Percentiles rank a stretch among this genome's conserved stretches.
Evolutionary conservation across 2,113 vertebrate genomes (phyloP).

Genomic region (Amphiprion percula): DNA sequence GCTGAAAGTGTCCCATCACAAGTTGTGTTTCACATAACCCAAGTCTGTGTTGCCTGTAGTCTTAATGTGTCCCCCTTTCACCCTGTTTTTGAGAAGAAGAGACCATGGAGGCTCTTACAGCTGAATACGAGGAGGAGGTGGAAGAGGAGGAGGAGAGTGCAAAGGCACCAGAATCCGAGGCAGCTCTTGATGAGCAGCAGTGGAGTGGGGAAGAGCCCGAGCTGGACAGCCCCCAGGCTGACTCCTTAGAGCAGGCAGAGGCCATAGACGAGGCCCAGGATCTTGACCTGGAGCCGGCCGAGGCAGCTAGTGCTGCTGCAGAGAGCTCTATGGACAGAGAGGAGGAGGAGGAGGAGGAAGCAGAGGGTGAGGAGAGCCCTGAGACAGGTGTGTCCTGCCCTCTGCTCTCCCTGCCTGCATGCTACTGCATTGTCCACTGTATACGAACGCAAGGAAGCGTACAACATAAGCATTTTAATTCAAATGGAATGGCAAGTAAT

Average conservation of each 20-base stretch:
- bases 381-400: conserved; percentile 93
- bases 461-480: conserved; percentile 61
- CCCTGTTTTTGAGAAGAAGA: conserved; percentile 91
- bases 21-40: conserved; percentile 82
- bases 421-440: conserved; percentile 77
- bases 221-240: conserved; percentile 81
- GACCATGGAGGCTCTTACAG: conserved; percentile 89
- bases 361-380: conserved; percentile 84
- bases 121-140: conserved; percentile 87
- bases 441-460: conserved; percentile 61
- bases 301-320: conserved; percentile 84
- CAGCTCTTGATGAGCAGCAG: conserved; percentile 89
- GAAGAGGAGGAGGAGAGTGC: conserved; percentile 83
- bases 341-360: conserved; percentile 82
- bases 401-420: conserved; percentile 89
- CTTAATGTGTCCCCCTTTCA: conserved; percentile 92
- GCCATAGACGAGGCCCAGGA: conserved; percentile 84
- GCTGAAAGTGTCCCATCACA: conserved; percentile 82
- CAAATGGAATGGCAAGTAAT: conserved; percentile 79
- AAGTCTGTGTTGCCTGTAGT: conserved; percentile 92
- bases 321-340: conserved; percentile 85
- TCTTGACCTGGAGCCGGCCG: conserved; percentile 79
- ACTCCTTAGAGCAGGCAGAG: conserved; percentile 85
- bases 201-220: conserved; percentile 89
- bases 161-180: conserved; percentile 83